Base-by-base conservation (phyloP, 2,888 invertebrate genomes). In the Strigamia crassipes region DNA sequence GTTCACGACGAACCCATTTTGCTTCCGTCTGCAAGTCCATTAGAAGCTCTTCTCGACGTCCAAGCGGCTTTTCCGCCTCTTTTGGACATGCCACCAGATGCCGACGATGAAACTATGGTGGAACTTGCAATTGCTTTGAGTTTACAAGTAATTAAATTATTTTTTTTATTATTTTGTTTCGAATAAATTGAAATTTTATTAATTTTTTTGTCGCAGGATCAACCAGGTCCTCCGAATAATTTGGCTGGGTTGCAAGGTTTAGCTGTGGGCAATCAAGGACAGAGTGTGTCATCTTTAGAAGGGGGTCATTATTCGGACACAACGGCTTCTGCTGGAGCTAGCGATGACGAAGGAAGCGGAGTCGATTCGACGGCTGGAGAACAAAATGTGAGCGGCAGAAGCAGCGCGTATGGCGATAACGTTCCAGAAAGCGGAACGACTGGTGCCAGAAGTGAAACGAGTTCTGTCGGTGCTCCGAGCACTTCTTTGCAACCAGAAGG, bases 91-190 rank as follows among this genome's bases (percentile, higher is more conserved):
- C 96, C 96, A 15, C 94, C 95, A n/a, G 96, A 96, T 88, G 96
- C 96, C 0, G 97, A 97, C 86, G 97, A 98, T 87, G 97, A 97
- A 88, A 94, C 97, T 0, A 97, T 98, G 93, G 96, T 98, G 83
- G 97, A 97, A 88, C 90, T 98, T 84, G 98, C 97, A 1, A 97
- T 98, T 84, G 97, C 97, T 0, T 90, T 98, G 1, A 97, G 97
- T 85, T 90, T 98, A 38, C 96, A 97, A 84, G 89, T 81, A 61
- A 79, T 12, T 27, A 27, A 27, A 27, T 3, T 1, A 2, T 27
- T 27, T 27, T n/a, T n/a, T n/a, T n/a, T n/a, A n/a, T n/a, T n/a
- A n/a, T n/a, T n/a, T n/a, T n/a, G n/a, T n/a, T n/a, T n/a, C n/a
- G n/a, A n/a, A n/a, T n/a, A n/a, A n/a, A n/a, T 51, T 51, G n/a